A percentile compares a stretch with the other conserved stretches of the same genome.
These are phyloP conservation scores for Enteromius radiatus DNA, from an alignment of 2,797 vertebrate genomes.

Conservation along the genomic window DNA sequence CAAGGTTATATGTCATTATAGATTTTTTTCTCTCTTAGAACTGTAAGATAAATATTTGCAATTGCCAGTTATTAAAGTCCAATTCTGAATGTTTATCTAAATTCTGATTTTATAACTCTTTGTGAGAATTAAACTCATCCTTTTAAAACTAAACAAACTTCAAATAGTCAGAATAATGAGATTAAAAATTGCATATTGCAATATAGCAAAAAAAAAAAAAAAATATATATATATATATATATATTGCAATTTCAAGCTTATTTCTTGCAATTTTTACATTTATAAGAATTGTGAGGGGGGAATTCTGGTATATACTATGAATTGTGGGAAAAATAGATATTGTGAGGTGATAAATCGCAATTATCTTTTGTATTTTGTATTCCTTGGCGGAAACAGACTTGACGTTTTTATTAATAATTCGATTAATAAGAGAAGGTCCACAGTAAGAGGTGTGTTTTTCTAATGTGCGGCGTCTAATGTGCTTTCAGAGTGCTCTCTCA, in stretches of 20 bases:
- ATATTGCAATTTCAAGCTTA: no score
- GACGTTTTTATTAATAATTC: neutral
- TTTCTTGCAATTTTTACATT: no score
- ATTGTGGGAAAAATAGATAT: neutral
- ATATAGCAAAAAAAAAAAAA: no score
- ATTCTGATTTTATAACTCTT: neutral
- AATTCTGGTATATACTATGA: neutral
- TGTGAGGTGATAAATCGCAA: neutral
- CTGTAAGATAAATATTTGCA: neutral
- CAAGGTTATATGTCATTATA: neutral
- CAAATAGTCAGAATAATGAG: neutral
- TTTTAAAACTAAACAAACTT: no score
- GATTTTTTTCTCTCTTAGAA: neutral
- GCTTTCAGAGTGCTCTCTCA: constrained; percentile 84
- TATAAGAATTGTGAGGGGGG: no score
- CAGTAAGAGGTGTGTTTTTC: constrained; percentile 66
- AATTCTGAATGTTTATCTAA: no score
- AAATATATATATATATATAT: no score
- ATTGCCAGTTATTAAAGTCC: neutral
- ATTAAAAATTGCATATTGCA: neutral
- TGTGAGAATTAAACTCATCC: neutral
- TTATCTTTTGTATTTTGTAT: neutral
- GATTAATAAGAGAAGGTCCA: constrained; percentile 63
- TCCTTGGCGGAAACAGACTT: neutral
- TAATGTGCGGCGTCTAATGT: constrained; percentile 75